Conservation (phyloP, 2,888 invertebrate genomes). For the Heliconius hortense region DNA sequence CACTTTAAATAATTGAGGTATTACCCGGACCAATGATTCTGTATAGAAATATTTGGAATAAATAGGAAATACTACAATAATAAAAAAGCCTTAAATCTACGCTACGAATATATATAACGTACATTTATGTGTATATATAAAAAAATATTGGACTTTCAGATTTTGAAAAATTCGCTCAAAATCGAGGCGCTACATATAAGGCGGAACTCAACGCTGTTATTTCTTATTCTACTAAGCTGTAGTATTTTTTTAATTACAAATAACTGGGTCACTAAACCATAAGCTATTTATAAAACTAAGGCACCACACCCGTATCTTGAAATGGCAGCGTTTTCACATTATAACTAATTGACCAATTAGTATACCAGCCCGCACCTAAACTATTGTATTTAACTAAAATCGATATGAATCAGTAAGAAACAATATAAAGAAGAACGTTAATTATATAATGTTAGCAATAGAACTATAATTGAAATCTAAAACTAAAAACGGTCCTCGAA, state of each 20-base stretch:
- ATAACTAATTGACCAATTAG: background rate
- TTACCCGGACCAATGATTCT: background rate
- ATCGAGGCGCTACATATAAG: too few relatives aligned
- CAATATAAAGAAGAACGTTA: too few relatives aligned
- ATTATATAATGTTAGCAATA: too few relatives aligned
- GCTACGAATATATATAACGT: background rate
- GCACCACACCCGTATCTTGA: background rate
- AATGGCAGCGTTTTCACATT: background rate
- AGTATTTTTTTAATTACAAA: too few relatives aligned
- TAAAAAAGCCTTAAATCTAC: background rate
- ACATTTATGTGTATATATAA: background rate
- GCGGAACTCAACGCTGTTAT: too few relatives aligned
- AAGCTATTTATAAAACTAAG: background rate
- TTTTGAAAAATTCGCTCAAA: background rate
- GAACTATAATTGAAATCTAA: too few relatives aligned
- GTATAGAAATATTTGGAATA: constrained; percentile 6
- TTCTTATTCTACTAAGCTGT: too few relatives aligned
- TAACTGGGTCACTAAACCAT: background rate
- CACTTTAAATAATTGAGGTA: background rate
- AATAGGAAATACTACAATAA: background rate
- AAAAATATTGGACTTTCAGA: background rate
- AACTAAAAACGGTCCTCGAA: too few relatives aligned
- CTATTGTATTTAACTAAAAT: background rate
- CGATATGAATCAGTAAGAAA: background rate
- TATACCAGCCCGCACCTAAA: background rate